phyloP scores from a whole-genome alignment of 1,140 invertebrate genomes.

The Tribolium madens region DNA sequence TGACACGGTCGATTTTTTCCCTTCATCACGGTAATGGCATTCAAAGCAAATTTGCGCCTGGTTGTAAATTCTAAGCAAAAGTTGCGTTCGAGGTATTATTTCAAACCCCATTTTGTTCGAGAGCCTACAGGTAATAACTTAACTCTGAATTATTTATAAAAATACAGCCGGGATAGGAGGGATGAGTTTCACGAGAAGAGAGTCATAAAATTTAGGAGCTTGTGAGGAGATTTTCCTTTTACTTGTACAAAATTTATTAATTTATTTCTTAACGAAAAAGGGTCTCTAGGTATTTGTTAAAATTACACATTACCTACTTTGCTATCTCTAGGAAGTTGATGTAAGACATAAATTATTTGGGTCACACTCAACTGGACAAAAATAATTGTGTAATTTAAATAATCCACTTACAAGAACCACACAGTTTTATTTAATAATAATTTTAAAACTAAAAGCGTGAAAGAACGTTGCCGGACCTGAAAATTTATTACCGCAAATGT shows the following conservation, averaged over 20 bases:
- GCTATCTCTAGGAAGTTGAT: not conserved
- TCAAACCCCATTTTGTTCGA: conserved; percentile 12
- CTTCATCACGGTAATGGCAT: not conserved
- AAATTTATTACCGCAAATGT: conserved; percentile 4
- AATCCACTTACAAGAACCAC: not conserved
- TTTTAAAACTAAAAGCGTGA: conserved; percentile 8
- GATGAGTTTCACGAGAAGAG: not conserved
- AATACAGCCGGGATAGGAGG: not conserved
- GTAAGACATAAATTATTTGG: not conserved
- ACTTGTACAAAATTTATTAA: conserved; percentile 13
- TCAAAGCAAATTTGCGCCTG: conserved; percentile 2
- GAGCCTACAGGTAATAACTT: not conserved
- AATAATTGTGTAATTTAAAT: not conserved
- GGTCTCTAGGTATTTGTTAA: too few relatives aligned
- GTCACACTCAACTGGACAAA: conserved; percentile 1
- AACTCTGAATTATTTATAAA: conserved; percentile 10
- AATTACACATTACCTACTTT: not conserved
- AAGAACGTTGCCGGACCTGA: not conserved
- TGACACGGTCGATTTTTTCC: not conserved
- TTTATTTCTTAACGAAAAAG: not conserved
- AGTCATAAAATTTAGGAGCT: not conserved
- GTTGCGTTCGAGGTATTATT: not conserved
- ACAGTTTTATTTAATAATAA: not conserved
- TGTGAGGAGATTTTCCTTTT: not conserved
- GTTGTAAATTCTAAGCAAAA: not conserved